phyloP scores from a whole-genome alignment of 1,140 invertebrate genomes.

The Aphelinus certus region DNA sequence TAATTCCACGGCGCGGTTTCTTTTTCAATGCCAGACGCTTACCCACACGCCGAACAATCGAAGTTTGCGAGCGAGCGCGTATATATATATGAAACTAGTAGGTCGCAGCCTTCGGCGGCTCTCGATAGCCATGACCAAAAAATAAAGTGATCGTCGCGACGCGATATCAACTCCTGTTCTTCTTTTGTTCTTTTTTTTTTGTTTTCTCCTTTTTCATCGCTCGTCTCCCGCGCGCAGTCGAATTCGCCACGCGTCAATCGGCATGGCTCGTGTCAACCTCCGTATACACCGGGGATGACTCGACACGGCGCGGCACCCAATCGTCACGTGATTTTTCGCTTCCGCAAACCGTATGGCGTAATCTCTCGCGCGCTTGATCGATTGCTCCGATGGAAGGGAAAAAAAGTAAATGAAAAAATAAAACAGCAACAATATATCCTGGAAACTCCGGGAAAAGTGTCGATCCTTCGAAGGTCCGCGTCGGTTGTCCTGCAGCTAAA shows the following conservation, averaged over 20 bases:
- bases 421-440: too few species aligned
- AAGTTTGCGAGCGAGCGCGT: slow-evolving; percentile 2
- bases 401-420: too few species aligned
- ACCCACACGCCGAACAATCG: neutral
- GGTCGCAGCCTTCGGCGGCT: slow-evolving; percentile 16
- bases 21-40: neutral
- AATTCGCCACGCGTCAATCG: slow-evolving; percentile 7
- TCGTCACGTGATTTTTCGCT: neutral
- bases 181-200: too few species aligned
- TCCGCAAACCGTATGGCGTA: too few species aligned
- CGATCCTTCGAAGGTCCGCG: neutral
- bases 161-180: too few species aligned
- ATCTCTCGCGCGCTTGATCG: neutral
- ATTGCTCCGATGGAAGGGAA: neutral
- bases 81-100: slow-evolving; percentile 13
- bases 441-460: too few species aligned
- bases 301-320: too few species aligned
- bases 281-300: too few species aligned
- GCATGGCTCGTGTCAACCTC: neutral
- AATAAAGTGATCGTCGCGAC: slow-evolving; percentile 1
- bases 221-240: neutral
- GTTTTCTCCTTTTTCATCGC: neutral
- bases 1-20: neutral
- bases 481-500: too few species aligned
- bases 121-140: slow-evolving; percentile 21